Conservation (phyloP, 2,888 invertebrate species). For the Aphodius sticticus region DNA sequence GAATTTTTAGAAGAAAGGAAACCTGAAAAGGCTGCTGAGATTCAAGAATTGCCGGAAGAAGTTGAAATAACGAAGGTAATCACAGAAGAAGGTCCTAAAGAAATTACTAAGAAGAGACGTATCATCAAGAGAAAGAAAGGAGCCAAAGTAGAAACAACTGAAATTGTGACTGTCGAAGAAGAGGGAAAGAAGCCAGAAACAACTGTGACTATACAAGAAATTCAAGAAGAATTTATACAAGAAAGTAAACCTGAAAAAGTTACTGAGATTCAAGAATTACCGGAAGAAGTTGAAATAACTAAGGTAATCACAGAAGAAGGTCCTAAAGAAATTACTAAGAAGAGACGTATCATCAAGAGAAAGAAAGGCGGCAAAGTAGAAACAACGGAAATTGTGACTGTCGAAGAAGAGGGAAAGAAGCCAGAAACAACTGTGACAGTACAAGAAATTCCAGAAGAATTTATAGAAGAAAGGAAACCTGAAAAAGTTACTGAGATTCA, state of each 20-base stretch:
- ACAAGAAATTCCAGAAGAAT: slow-evolving; percentile 12
- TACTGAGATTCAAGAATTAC: slow-evolving; percentile 28
- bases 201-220: slow-evolving; percentile 8
- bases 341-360: slow-evolving; percentile 50
- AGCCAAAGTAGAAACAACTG: background rate
- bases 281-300: slow-evolving; percentile 42
- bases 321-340: slow-evolving; percentile 47
- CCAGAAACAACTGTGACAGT: slow-evolving; percentile 9
- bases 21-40: background rate
- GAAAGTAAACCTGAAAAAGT: background rate
- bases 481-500: background rate
- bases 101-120: slow-evolving; percentile 39
- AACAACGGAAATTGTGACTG: slow-evolving; percentile 18
- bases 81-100: slow-evolving; percentile 35
- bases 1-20: background rate
- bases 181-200: slow-evolving; percentile 7
- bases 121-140: slow-evolving; percentile 26
- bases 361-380: slow-evolving; percentile 37
- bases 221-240: background rate
- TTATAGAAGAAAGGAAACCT: background rate
- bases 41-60: slow-evolving; percentile 7
- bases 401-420: slow-evolving; percentile 7
- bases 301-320: slow-evolving; percentile 59
- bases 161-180: slow-evolving; percentile 18
- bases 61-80: background rate